Base-by-base conservation (phyloP, 2,888 invertebrate species). In the Hirtodrosophila confusa region DNA sequence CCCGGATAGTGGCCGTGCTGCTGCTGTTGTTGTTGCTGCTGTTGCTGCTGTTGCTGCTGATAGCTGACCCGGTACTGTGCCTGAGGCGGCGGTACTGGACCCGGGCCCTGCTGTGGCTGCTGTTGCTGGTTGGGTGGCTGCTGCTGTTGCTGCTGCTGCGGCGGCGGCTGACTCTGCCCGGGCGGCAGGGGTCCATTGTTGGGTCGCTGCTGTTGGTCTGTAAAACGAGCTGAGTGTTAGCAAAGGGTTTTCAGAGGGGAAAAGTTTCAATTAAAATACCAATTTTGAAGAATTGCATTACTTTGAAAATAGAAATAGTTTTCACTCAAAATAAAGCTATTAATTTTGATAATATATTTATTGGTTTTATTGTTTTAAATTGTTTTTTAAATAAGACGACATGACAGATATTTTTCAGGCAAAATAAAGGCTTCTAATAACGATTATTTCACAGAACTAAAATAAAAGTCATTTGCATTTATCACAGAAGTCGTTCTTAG, bases 51-150 rank as follows among this genome's bases (percentile, higher is more conserved):
- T 27, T 27, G 92, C 11, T 88, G 93, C 91, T 88, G 92, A 91
- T 90, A 93, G 90, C 90, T 93, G 90, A 82, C 92, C 89, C 72
- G 93, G 91, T 89, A 93, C 91, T 93, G 93, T 11, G 93, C 92
- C 85, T 90, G 93, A 91, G 71, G 94, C 90, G 90, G 94, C 92
- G 86, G 94, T 92, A 79, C 75, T 6, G 63, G 57, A 2, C 69
- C 74, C 91, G 85, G 94, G 92, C 57, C 94, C 93, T 48, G 94
- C 92, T 65, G 94, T 91, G 64, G 94, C 89, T 80, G 82, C 10
- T 80, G 86, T n/a, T 87, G 87, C 49, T 80, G 88, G 43, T 72
- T 73, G 8, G 82, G 78, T 4, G 89, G 80, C 48, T 74, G 82
- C 39, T 78, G 79, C 27, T 78, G 80, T 24, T 45, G 85, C 37